Conservation (phyloP, 2,113 vertebrate species). For the Tragelaphus imberbis region DNA sequence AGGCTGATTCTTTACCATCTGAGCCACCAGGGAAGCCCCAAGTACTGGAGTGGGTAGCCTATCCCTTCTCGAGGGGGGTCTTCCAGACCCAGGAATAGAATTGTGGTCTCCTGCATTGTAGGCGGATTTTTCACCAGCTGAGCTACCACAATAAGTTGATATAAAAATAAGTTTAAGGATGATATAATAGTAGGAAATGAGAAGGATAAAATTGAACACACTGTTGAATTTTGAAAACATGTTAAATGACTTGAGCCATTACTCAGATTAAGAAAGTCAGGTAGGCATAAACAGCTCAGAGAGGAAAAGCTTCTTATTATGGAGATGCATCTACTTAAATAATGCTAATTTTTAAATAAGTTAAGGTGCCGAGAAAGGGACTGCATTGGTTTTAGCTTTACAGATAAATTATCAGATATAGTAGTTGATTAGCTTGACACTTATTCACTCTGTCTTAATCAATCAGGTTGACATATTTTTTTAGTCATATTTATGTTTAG, state of each 20-base stretch:
- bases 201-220: not conserved
- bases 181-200: not conserved
- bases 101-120: rapidly evolving
- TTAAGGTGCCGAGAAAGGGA: not conserved
- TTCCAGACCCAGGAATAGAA: not conserved
- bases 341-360: constrained; percentile 38
- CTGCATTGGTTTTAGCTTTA: not conserved
- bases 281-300: not conserved
- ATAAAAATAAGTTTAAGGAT: not conserved
- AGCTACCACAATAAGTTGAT: not conserved
- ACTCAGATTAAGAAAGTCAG: not conserved
- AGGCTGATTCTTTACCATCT: not conserved
- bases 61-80: not conserved
- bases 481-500: not conserved
- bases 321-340: not conserved
- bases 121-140: not conserved
- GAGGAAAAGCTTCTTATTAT: not conserved
- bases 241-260: not conserved
- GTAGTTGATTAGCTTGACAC: not conserved
- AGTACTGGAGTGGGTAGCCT: not conserved
- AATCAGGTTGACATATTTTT: not conserved
- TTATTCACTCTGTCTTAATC: not conserved
- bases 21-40: not conserved
- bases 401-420: not conserved
- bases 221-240: not conserved